phyloP scores from a whole-genome alignment of 2,113 vertebrate genomes.

The Nothoprocta pentlandii region DNA sequence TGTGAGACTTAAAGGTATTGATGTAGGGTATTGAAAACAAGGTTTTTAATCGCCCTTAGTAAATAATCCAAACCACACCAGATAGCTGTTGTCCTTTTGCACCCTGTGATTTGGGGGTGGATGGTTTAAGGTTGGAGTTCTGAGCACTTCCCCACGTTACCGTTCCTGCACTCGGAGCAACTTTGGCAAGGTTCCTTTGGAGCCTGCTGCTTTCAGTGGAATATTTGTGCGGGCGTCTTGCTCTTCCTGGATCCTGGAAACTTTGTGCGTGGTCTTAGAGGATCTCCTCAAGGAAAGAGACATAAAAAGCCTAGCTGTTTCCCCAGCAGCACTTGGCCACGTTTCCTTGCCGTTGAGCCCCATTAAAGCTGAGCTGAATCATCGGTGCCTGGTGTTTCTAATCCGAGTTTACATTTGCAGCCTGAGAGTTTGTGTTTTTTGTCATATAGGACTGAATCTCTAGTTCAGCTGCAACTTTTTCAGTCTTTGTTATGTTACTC shows the following conservation, averaged over 20 bases:
- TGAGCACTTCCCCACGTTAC: not conserved
- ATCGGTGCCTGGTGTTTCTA: not conserved
- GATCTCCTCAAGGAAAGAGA: not conserved
- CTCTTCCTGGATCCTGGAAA: not conserved
- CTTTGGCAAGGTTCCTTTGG: not conserved
- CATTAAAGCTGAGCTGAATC: not conserved
- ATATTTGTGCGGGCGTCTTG: not conserved
- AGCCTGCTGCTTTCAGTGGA: not conserved
- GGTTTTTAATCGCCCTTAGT: not conserved
- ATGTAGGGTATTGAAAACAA: rapidly evolving
- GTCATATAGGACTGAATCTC: not conserved
- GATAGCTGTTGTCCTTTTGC: not conserved
- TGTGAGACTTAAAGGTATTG: not conserved
- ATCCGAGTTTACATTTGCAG: not conserved
- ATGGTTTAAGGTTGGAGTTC: not conserved
- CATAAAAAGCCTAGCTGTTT: not conserved
- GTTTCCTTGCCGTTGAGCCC: not conserved
- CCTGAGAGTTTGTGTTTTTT: not conserved
- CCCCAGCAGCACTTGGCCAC: not conserved
- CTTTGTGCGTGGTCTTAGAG: not conserved
- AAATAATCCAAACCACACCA: not conserved
- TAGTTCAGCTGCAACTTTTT: not conserved
- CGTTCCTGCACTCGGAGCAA: rapidly evolving
- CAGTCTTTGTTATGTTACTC: not conserved
- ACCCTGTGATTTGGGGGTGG: rapidly evolving